These are phyloP conservation scores for Atlantisia rogersi DNA, from an alignment of 2,113 vertebrate species.

Conservation along the genomic window DNA sequence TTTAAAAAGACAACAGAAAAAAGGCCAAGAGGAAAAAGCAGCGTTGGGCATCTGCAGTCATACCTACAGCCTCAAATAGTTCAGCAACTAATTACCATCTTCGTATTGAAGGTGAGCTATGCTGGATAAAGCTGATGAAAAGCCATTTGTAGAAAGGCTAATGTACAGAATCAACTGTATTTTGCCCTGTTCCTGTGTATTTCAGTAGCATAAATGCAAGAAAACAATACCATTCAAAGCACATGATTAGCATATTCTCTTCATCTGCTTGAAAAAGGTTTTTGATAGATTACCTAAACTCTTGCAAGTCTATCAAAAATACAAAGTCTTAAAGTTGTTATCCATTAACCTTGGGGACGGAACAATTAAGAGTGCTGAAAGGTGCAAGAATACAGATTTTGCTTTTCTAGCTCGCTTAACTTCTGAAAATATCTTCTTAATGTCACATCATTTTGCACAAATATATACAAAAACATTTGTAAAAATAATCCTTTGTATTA, in stretches of 20 bases:
- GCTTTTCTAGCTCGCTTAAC: neutral
- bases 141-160: neutral
- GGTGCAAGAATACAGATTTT: slow-evolving; percentile 1
- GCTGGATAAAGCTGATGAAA: neutral
- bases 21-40: neutral
- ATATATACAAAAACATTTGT: slow-evolving; percentile 44
- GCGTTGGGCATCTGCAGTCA: neutral
- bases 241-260: slow-evolving; percentile 6
- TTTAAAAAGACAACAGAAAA: neutral
- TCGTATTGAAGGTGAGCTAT: neutral
- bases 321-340: slow-evolving; percentile 43
- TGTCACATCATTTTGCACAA: slow-evolving; percentile 38
- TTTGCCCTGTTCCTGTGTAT: neutral
- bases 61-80: neutral
- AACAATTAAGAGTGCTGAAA: slow-evolving; percentile 17
- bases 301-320: slow-evolving; percentile 25
- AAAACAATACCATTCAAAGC: slow-evolving; percentile 35
- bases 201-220: slow-evolving; percentile 14
- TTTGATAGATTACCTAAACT: neutral
- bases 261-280: neutral
- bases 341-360: neutral
- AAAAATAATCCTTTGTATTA: slow-evolving; percentile 65
- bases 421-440: slow-evolving; percentile 6
- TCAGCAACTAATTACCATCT: neutral
- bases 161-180: neutral